Percentiles rank a stretch among this genome's conserved stretches.
Conservation (phyloP, 2,797 vertebrate species). For the Chelon labrosus region DNA sequence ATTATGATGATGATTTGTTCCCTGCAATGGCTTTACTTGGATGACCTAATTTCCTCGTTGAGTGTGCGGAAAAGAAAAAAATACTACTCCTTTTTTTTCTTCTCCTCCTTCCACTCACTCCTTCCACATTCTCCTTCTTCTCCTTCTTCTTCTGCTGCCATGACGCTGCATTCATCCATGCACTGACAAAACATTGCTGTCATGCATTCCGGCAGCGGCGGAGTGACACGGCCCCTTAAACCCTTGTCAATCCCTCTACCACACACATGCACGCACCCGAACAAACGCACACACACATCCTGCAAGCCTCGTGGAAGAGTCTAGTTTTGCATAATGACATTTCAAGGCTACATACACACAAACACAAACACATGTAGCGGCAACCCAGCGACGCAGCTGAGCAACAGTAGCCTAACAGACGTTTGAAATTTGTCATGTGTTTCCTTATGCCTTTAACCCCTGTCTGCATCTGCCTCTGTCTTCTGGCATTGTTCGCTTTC, state of each 20-base stretch:
- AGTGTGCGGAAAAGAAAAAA: slow-evolving; percentile 56
- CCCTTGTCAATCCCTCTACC: slow-evolving; percentile 58
- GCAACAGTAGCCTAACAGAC: slow-evolving; percentile 37
- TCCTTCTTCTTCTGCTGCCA: slow-evolving; percentile 60
- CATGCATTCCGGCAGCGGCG: slow-evolving; percentile 77
- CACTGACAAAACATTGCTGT: slow-evolving; percentile 75
- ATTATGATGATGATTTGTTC: slow-evolving; percentile 85
- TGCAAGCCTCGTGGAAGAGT: slow-evolving; percentile 43
- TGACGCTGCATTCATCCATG: slow-evolving; percentile 74
- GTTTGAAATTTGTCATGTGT: slow-evolving; percentile 34
- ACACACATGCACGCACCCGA: slow-evolving; percentile 34
- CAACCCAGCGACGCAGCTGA: slow-evolving; percentile 45
- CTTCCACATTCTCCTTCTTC: slow-evolving; percentile 13
- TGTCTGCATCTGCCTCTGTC: slow-evolving; percentile 14
- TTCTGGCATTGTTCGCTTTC: neutral
- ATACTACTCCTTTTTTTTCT: slow-evolving; percentile 32
- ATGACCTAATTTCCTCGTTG: slow-evolving; percentile 84
- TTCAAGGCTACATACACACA: slow-evolving; percentile 35
- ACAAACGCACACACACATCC: slow-evolving; percentile 33
- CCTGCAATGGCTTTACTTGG: slow-evolving; percentile 74
- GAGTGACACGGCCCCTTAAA: slow-evolving; percentile 73
- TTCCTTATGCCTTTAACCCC: slow-evolving; percentile 19
- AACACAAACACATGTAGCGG: slow-evolving; percentile 22
- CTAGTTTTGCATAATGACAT: slow-evolving; percentile 51
- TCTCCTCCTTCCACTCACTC: slow-evolving; percentile 17